These are phyloP conservation scores for Hormaphis cornu DNA, from an alignment of 1,140 invertebrate species.

Conservation along the genomic window DNA sequence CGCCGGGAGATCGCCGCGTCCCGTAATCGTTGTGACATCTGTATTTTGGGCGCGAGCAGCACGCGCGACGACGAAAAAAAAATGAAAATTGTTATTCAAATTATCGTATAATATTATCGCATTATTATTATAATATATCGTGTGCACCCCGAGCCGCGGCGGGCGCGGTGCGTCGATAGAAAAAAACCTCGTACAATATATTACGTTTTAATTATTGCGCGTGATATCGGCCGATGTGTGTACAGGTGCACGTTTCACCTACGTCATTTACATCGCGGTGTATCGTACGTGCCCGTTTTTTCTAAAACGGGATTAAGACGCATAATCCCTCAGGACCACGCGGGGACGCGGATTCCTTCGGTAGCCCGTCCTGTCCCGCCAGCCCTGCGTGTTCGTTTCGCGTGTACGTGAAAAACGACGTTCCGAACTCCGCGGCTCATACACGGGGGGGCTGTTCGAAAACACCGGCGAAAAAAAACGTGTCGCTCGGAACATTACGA, in stretches of 20 bases:
- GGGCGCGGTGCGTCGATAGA: not conserved
- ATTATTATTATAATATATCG: not conserved
- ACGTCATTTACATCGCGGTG: not conserved
- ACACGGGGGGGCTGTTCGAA: too few species aligned
- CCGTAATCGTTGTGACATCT: slow-evolving; percentile 31
- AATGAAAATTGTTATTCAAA: slow-evolving; percentile 16
- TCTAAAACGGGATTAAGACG: slow-evolving; percentile 8
- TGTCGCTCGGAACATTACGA: too few species aligned
- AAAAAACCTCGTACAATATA: not conserved
- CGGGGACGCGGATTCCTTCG: too few species aligned
- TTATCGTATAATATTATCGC: not conserved
- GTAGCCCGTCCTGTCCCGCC: too few species aligned
- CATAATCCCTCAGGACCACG: not conserved
- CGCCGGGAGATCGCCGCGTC: too few species aligned
- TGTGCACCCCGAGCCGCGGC: not conserved
- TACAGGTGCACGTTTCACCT: not conserved
- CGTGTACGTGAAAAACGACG: too few species aligned
- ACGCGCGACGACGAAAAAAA: not conserved
- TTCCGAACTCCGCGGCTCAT: too few species aligned
- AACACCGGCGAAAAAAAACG: too few species aligned
- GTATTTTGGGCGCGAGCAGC: slow-evolving; percentile 5
- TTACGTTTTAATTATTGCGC: too few species aligned
- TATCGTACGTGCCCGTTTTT: not conserved
- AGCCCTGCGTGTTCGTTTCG: too few species aligned
- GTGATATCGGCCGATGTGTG: too few species aligned